Conservation (phyloP, 2,113 vertebrate genomes). For the Ginglymostoma cirratum region DNA sequence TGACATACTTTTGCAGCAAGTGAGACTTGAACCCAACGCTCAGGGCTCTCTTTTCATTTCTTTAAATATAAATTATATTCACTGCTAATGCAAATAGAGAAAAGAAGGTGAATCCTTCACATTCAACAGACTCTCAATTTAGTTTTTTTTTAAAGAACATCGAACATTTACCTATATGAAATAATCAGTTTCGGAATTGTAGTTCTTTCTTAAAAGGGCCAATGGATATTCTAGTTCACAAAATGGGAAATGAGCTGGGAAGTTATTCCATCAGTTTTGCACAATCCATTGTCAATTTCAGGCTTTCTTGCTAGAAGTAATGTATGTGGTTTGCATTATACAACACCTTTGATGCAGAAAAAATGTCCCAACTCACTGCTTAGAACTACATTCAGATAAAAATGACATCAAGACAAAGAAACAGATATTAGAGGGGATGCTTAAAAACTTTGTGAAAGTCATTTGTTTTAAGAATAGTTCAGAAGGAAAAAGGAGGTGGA, state of each 20-base stretch:
- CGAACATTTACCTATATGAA: not conserved
- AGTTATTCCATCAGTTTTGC: not conserved
- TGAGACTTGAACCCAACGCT: too few relatives aligned
- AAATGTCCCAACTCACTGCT: not conserved
- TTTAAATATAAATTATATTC: not conserved
- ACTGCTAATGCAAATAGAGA: not conserved
- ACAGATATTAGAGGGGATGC: not conserved
- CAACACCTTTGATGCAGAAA: not conserved
- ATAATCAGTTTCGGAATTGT: not conserved
- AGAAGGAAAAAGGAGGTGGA: not conserved
- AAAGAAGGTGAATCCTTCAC: not conserved
- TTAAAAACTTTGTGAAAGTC: not conserved
- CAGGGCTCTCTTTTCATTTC: not conserved
- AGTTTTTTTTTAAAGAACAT: not conserved
- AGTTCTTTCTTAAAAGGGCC: not conserved
- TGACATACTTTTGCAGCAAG: too few relatives aligned
- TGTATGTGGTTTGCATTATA: too few relatives aligned
- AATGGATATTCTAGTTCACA: not conserved
- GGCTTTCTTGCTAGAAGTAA: not conserved
- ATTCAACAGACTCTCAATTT: not conserved
- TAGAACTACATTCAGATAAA: not conserved
- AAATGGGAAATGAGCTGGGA: not conserved
- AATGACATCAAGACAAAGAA: not conserved
- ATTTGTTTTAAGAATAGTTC: not conserved
- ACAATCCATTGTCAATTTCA: not conserved